Conservation (phyloP, 2,113 vertebrate species). For the Sinocyclocheilus rhinocerous region DNA sequence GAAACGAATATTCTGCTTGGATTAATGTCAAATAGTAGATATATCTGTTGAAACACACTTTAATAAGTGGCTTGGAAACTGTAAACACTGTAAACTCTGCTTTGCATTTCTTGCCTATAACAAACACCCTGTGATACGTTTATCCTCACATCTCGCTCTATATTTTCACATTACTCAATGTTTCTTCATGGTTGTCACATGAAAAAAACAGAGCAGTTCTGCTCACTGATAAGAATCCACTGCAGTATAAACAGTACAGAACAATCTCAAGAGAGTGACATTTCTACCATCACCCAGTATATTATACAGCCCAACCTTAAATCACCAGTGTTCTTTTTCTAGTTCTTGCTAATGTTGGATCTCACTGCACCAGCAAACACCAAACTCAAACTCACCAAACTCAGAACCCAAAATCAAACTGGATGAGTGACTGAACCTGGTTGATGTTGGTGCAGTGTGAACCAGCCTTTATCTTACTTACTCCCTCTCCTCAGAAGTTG, state of each 20-base stretch:
- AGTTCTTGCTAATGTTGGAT: background rate
- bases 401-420: background rate
- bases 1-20: too few species aligned
- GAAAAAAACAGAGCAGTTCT: too few species aligned
- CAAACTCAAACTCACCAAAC: too few species aligned
- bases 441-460: background rate
- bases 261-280: too few species aligned
- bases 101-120: too few species aligned
- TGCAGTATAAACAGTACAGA: background rate
- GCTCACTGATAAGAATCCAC: background rate
- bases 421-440: background rate
- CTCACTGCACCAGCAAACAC: background rate
- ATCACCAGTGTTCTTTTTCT: background rate
- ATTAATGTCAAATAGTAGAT: too few species aligned
- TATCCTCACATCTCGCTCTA: background rate
- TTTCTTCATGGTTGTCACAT: too few species aligned
- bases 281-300: background rate
- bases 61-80: too few species aligned
- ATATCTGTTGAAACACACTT: too few species aligned
- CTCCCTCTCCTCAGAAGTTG: too few species aligned
- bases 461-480: background rate
- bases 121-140: background rate
- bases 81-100: too few species aligned
- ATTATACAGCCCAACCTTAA: background rate
- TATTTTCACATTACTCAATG: background rate